Conservation (phyloP, 2,113 vertebrate genomes). For the Erythrocercus mccallii region DNA sequence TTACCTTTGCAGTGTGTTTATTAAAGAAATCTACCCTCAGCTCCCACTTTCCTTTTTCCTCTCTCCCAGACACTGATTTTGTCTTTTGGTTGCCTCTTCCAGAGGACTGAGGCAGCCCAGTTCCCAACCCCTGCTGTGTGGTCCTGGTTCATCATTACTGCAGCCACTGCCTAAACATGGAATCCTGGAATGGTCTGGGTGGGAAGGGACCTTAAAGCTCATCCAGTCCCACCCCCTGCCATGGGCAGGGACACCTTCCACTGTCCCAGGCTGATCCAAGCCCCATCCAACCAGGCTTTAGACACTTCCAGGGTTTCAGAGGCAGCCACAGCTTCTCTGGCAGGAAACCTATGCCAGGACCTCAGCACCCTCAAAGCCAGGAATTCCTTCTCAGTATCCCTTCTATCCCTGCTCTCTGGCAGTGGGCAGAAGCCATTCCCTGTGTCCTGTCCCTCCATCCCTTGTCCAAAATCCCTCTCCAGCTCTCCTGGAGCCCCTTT, state of each 20-base stretch:
- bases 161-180: background rate
- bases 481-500: background rate
- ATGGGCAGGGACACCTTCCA: background rate
- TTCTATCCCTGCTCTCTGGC: fast-evolving
- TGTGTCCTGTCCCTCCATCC: background rate
- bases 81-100: background rate
- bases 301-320: background rate
- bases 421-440: background rate
- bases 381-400: background rate
- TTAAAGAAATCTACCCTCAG: background rate
- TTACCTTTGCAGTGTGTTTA: background rate
- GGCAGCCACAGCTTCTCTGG: background rate
- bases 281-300: fast-evolving
- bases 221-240: fast-evolving
- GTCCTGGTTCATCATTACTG: background rate
- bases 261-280: fast-evolving
- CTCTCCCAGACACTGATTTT: background rate
- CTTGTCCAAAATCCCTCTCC: background rate
- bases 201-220: background rate
- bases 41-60: background rate
- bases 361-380: fast-evolving
- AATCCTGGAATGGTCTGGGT: background rate
- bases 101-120: background rate
- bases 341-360: fast-evolving
- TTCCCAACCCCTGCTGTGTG: background rate